Evolutionary conservation across 2,113 vertebrate species (phyloP), one percentile per base, ranked within the genome.

Genomic region (Casuarius casuarius): DNA sequence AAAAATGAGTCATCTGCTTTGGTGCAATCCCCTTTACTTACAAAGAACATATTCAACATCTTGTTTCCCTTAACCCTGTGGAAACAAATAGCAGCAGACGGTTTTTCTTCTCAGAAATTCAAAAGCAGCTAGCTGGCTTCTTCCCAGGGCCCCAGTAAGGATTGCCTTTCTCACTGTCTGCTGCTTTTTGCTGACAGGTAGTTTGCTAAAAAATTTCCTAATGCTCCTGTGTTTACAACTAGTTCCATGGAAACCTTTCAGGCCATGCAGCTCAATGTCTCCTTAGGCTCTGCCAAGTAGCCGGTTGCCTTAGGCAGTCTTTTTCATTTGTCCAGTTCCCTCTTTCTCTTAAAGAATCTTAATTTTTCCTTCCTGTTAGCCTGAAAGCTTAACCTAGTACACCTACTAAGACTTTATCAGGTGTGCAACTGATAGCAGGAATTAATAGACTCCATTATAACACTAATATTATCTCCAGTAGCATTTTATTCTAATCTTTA

Each of bases 171-270:
- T 48, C 68, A 49, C 23, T 90, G 26, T 52, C 76, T 78, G 40
- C 42, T 76, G 28, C n/a, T 49, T 96, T 93, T 92, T 91, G 74
- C 86, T 91, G 83, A 96, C 83, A 92, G 73, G 81, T 86, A 89
- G 29, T 62, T 92, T 40, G 52, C 66, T 81, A 49, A 79, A 89
- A 92, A 52, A 49, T 79, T 70, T 90, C 33, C 58, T 84, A 91
- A 73, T 76, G 51, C 68, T 93, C 56, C 75, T 49, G 44, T 14
- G 26, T 94, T 94, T 93, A 82, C 73, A 82, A 18, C 40, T n/a
- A 82, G 38, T n/a, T 56, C 68, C 86, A 52, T 7, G 48, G 86
- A 89, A 94, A 89, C 65, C 38, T 46, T 61, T 82, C 66, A 65
- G 12, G 42, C 12, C 38, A 7, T 2, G 31, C 1, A 84, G 51